Evolutionary conservation across 2,888 invertebrate species (phyloP).

Genomic region (Chironomus tentans): DNA sequence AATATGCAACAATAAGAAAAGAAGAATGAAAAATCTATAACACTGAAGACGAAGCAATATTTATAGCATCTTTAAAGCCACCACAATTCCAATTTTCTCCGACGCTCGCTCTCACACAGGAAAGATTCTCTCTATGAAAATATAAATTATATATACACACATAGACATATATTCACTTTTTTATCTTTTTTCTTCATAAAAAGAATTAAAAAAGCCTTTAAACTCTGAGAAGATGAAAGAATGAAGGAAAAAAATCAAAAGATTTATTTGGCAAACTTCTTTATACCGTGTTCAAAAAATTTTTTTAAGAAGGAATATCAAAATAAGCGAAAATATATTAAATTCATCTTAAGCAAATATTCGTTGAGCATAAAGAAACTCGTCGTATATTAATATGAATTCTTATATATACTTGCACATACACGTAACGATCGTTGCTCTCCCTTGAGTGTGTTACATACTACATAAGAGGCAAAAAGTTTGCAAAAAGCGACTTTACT

Average conservation of each 20-base stretch:
- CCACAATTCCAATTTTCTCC: neutral
- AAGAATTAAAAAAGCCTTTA: neutral
- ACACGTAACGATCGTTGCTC: neutral
- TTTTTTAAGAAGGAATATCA: neutral
- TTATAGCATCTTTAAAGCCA: neutral
- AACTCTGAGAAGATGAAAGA: neutral
- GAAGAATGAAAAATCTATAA: too few species aligned
- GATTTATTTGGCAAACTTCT: slow-evolving; percentile 18
- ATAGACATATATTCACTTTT: neutral
- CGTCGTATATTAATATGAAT: too few species aligned
- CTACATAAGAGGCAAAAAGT: too few species aligned
- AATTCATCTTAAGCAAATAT: neutral
- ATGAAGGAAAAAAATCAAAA: slow-evolving; percentile 1
- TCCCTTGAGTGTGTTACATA: neutral
- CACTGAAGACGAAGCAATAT: neutral
- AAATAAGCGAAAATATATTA: neutral
- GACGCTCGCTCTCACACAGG: neutral
- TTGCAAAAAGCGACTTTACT: too few species aligned
- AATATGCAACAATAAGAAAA: too few species aligned
- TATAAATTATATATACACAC: neutral
- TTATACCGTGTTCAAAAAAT: neutral
- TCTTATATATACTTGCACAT: neutral
- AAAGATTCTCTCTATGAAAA: neutral
- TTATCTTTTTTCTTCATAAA: neutral
- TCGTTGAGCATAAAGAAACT: neutral